Conservation (phyloP, 1,140 invertebrate genomes). For the Drosophila melanogaster region Release_6_plus_ISO1_MT NT_037436.4:20459001-20459500, state of each 20-base stretch:
- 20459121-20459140: slow-evolving; percentile 92
- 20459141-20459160: slow-evolving; percentile 91
- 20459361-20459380: slow-evolving; percentile 90
- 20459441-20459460: slow-evolving; percentile 85
- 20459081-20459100: slow-evolving; percentile 90
- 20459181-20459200: slow-evolving; percentile 92
- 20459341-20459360: slow-evolving; percentile 91
- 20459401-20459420: neutral
- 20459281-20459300: slow-evolving; percentile 93
- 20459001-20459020: slow-evolving; percentile 89
- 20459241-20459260: slow-evolving; percentile 91
- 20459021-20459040: slow-evolving; percentile 88
- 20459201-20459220: slow-evolving; percentile 93
- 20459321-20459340: slow-evolving; percentile 89
- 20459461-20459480: slow-evolving; percentile 85
- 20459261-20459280: slow-evolving; percentile 93
- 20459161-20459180: slow-evolving; percentile 91
- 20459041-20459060: slow-evolving; percentile 89
- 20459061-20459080: slow-evolving; percentile 93
- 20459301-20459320: slow-evolving; percentile 88
- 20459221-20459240: slow-evolving; percentile 89
- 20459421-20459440: slow-evolving; percentile 86
- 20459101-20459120: slow-evolving; percentile 90
- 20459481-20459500: slow-evolving; percentile 85
- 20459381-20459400: neutral